A percentile compares a stretch with the other conserved stretches of the same genome.
phyloP scores from a whole-genome alignment of 2,888 invertebrate species.

The Trichacis sp. region DNA sequence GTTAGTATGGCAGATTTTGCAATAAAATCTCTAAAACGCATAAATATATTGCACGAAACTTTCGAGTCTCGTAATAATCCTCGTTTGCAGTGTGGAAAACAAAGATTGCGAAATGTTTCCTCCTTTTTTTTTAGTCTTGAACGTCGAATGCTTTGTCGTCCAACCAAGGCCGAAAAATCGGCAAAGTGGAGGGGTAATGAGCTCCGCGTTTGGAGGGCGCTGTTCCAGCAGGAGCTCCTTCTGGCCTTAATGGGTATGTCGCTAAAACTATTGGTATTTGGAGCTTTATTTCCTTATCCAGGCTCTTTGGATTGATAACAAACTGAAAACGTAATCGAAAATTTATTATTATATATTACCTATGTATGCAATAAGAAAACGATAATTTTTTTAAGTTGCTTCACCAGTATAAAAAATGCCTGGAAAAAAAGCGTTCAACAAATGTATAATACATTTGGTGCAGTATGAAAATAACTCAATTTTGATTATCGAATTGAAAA shows the following conservation, averaged over 20 bases:
- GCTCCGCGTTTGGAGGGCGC: slow-evolving; percentile 82
- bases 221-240: slow-evolving; percentile 75
- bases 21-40: neutral
- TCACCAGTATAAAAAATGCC: too few species aligned
- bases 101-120: too few species aligned
- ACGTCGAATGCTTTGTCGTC: slow-evolving; percentile 76
- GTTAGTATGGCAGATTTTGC: neutral
- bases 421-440: too few species aligned
- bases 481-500: too few species aligned
- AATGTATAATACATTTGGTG: too few species aligned
- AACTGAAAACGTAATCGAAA: slow-evolving; percentile 79
- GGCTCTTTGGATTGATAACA: slow-evolving; percentile 89
- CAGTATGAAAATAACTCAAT: too few species aligned
- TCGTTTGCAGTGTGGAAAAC: too few species aligned
- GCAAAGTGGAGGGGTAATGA: slow-evolving; percentile 92
- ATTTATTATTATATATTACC: too few species aligned
- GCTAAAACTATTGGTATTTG: slow-evolving; percentile 93
- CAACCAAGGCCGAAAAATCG: slow-evolving; percentile 91
- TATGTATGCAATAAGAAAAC: too few species aligned
- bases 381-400: too few species aligned
- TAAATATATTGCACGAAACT: neutral
- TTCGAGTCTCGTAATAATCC: too few species aligned
- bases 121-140: slow-evolving; percentile 55
- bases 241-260: slow-evolving; percentile 85
- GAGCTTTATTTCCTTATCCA: slow-evolving; percentile 91